Evolutionary conservation across 2,113 vertebrate species (phyloP).

Genomic region (Himantopus leucocephalus): DNA sequence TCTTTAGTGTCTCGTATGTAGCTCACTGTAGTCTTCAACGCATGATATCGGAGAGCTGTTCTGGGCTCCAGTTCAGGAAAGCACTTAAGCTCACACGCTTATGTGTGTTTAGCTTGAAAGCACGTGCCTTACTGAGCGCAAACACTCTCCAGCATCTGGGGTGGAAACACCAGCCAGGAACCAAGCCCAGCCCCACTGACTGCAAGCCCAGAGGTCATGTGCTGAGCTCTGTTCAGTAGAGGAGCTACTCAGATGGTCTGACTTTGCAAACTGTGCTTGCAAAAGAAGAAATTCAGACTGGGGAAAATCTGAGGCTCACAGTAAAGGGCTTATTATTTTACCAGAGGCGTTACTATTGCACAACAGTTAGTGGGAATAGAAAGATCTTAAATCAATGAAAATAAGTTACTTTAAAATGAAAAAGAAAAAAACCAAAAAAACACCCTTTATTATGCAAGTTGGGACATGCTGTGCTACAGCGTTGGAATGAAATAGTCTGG

Average conservation of each 20-base stretch:
- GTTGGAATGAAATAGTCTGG: conserved; percentile 21
- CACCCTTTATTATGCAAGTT: conserved; percentile 36
- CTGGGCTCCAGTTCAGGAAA: conserved; percentile 21
- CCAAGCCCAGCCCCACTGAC: neutral
- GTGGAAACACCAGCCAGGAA: neutral
- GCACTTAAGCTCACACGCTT: neutral
- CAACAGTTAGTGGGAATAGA: conserved; percentile 14
- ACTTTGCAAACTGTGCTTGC: neutral
- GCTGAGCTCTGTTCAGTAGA: neutral
- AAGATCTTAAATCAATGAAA: conserved; percentile 43
- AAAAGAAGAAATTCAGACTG: conserved; percentile 14
- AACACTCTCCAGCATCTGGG: conserved; percentile 14
- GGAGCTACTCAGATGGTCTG: neutral
- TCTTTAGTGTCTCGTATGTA: neutral
- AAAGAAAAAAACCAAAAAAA: neutral
- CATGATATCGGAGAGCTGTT: neutral
- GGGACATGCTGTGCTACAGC: conserved; percentile 38
- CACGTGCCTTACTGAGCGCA: neutral
- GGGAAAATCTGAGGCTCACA: neutral
- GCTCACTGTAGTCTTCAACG: neutral
- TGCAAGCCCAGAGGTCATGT: neutral
- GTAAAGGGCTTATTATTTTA: conserved; percentile 27
- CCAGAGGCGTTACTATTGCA: neutral
- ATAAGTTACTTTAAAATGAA: conserved; percentile 21
- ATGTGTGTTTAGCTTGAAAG: conserved; percentile 3